Conservation (phyloP, 2,797 vertebrate species). For the Cryptoprocta ferox region DNA sequence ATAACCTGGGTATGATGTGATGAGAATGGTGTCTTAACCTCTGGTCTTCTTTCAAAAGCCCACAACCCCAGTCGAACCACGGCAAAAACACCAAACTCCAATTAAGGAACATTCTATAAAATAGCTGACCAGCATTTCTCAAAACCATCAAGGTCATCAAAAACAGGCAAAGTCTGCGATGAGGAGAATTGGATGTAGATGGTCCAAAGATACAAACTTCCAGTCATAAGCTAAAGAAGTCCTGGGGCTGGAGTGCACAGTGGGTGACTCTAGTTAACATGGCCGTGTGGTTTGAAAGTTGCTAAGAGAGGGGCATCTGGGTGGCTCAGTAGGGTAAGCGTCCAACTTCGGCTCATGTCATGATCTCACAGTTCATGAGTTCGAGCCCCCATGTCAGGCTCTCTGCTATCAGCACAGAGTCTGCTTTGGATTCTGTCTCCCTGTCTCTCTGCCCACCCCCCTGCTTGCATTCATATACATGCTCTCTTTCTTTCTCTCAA, state of each 20-base stretch:
- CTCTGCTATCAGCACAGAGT: too few relatives aligned
- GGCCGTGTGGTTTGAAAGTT: neutral
- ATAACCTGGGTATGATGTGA: neutral
- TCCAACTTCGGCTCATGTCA: too few relatives aligned
- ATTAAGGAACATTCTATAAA: neutral
- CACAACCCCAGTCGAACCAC: neutral
- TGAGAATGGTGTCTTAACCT: neutral
- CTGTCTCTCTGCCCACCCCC: too few relatives aligned
- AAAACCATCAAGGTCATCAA: neutral
- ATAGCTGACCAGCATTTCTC: neutral
- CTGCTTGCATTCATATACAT: too few relatives aligned
- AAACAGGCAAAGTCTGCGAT: neutral
- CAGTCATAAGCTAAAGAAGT: neutral
- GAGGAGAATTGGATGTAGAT: neutral
- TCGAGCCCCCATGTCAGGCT: too few relatives aligned
- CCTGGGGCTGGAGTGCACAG: neutral
- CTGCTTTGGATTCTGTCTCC: too few relatives aligned
- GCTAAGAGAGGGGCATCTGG: too few relatives aligned
- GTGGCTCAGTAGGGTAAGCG: too few relatives aligned
- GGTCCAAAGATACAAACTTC: neutral
- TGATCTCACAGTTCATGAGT: too few relatives aligned
- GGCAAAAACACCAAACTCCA: neutral
- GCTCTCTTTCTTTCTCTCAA: too few relatives aligned
- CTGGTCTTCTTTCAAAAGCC: neutral
- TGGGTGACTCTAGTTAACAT: neutral